Evolutionary conservation across 1,140 invertebrate species (phyloP), one percentile per base, ranked within the genome.

Genomic region (Agrypnia vestita): DNA sequence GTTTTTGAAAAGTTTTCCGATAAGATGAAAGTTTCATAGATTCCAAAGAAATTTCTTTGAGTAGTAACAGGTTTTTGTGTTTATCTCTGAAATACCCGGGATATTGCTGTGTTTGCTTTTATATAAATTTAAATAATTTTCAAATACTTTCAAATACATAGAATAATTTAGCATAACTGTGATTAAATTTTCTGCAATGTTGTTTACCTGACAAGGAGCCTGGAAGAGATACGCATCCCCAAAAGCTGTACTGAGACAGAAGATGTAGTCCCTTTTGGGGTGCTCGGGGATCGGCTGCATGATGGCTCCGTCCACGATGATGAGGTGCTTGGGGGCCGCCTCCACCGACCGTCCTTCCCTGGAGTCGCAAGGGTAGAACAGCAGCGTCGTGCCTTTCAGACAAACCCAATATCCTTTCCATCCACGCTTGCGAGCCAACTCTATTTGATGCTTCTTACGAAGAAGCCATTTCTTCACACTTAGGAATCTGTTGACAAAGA

Each of bases 341-440:
- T 98, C 97, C 35, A 97, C 96, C 10, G 95, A 95, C 56, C 95
- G 91, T 15, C 95, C 95, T 86, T 97, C 97, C 64, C 97, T 93
- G 35, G 97, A 97, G 86, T 98, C 97, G 87, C 97, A 98, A 1
- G 97, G 97, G 89, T 98, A 99, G 89, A 99, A 99, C 21, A 99
- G 92, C 19, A 99, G 91, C 17, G 97, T 98, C 12, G 97, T 99
- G 76, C 98, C 98, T 88, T 99, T 99, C 72, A 99, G 91, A 88
- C 97, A 98, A 11, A 99, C 97, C 97, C 97, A 99, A 89, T 99
- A 99, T 64, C 96, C 96, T 89, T 98, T 98, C 98, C 98, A 99
- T 78, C 97, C 97, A 53, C 97, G 92, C 87, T 98, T 97, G 17
- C 97, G 92, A 3, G 97, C 97, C 86, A 99, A 89, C 87, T 99